Conservation (phyloP, 2,113 vertebrate genomes). For the Copsychus sechellarum region DNA sequence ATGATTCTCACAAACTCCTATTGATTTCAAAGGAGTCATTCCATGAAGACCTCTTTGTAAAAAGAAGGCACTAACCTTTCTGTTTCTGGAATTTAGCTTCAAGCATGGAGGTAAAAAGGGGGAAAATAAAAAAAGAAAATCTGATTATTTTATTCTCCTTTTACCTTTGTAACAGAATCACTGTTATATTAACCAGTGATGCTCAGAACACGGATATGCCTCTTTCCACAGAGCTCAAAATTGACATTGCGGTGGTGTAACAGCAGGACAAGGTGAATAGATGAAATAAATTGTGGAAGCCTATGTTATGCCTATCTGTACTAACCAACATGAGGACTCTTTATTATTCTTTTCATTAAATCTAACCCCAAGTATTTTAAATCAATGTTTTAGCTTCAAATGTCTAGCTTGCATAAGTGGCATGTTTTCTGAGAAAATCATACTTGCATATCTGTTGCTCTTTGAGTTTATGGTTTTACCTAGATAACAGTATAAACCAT, state of each 20-base stretch:
- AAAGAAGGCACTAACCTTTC: constrained; percentile 1
- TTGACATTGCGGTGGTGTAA: not conserved
- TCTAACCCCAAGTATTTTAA: not conserved
- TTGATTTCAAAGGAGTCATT: constrained; percentile 1
- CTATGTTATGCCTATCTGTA: not conserved
- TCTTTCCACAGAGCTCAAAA: not conserved
- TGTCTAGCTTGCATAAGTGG: not conserved
- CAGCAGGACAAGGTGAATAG: not conserved
- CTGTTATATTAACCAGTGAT: not conserved
- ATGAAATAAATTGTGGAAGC: not conserved
- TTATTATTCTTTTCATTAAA: not conserved
- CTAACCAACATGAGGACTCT: not conserved
- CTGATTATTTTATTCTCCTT: constrained; percentile 5
- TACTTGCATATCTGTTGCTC: not conserved
- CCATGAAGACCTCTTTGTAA: not conserved
- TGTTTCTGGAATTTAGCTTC: not conserved
- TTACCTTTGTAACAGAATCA: not conserved
- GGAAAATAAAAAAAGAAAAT: not conserved
- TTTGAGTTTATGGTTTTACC: not conserved
- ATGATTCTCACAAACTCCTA: not conserved
- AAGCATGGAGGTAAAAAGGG: not conserved
- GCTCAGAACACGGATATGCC: not conserved
- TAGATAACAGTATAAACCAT: constrained; percentile 12
- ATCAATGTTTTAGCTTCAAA: not conserved
- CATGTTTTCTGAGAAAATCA: not conserved